Base-by-base conservation (phyloP, 2,797 vertebrate genomes). In the Champsocephalus esox region DNA sequence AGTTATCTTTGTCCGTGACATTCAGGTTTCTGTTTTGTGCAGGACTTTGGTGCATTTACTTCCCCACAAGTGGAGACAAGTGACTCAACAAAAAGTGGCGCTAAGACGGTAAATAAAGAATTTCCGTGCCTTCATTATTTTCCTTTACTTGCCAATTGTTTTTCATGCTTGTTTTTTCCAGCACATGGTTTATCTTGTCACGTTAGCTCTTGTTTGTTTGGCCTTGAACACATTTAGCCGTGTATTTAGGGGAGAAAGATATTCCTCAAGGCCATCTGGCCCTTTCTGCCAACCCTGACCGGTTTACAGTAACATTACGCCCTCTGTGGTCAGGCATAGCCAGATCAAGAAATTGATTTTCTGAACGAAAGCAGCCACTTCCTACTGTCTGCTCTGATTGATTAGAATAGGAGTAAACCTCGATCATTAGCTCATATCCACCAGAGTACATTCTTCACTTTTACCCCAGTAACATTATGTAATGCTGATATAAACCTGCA, bases 11-110 rank as follows among this genome's bases (percentile, higher is more conserved):
- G 41, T 59, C 49, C 21, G 68, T 87, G 68, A 89, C 54, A 60
- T 41, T 32, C 12, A 12, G 4, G 9, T 84, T 17, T 85, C 8
- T 68, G 74, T 75, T 65, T 3, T 82, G 12, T 85, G 68, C 90
- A 95, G 95, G 92, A 95, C 70, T 89, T 94, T 44, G 88, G 86
- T 75, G 80, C 90, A 1, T 93, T 92, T 54, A 74, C 85, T 44
- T 89, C 88, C 70, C 60, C 90, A 44, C 85, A 88, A 76, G 56
- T 80, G 80, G 92, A 94, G 59, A 89, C 59, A 1, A 85, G 86
- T 41, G 66, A 77, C 81, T 85, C 90, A 7, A 74, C 78, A 34
- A 93, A 92, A 88, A 82, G 80, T 60, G 66, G 69, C 28, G 9
- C 83, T 50, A 81, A 80, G 52, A 93, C 74, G 93, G 94, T 95